These are phyloP conservation scores for Arnoldichthys spilopterus DNA, from an alignment of 2,797 vertebrate species.

Conservation along the genomic window DNA sequence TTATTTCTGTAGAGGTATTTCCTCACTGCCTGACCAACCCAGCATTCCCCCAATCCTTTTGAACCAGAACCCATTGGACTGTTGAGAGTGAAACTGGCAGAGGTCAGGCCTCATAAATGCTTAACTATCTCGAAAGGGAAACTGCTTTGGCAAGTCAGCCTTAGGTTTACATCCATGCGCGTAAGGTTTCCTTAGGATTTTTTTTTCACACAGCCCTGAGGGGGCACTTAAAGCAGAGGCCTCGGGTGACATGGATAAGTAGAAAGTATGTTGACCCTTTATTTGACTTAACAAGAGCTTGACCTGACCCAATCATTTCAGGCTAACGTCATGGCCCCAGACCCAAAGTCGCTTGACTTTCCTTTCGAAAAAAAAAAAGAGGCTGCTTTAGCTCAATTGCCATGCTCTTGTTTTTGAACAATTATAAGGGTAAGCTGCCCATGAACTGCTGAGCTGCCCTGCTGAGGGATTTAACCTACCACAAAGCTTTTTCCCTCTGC, in stretches of 20 bases:
- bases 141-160: conserved; percentile 54
- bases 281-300: conserved; percentile 65
- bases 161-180: conserved; percentile 58
- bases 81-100: conserved; percentile 47
- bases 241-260: conserved; percentile 63
- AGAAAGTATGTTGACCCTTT: conserved; percentile 65
- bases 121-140: conserved; percentile 59
- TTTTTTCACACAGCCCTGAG: conserved; percentile 53
- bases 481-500: conserved; percentile 56
- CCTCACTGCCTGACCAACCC: conserved; percentile 28
- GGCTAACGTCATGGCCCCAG: conserved; percentile 57
- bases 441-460: conserved; percentile 54
- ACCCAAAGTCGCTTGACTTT: conserved; percentile 57
- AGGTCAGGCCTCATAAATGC: conserved; percentile 60
- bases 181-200: conserved; percentile 60
- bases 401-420: conserved; percentile 53
- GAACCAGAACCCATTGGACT: conserved; percentile 43
- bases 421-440: conserved; percentile 56
- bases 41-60: conserved; percentile 30
- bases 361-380: conserved; percentile 44
- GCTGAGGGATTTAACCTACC: conserved; percentile 50
- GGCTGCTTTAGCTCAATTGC: conserved; percentile 55
- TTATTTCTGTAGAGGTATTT: conserved; percentile 33
- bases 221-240: conserved; percentile 59
- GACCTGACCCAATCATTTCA: conserved; percentile 65